These are phyloP conservation scores for Mesoclemmys tuberculata DNA, from an alignment of 2,113 vertebrate genomes.

Conservation along the genomic window DNA sequence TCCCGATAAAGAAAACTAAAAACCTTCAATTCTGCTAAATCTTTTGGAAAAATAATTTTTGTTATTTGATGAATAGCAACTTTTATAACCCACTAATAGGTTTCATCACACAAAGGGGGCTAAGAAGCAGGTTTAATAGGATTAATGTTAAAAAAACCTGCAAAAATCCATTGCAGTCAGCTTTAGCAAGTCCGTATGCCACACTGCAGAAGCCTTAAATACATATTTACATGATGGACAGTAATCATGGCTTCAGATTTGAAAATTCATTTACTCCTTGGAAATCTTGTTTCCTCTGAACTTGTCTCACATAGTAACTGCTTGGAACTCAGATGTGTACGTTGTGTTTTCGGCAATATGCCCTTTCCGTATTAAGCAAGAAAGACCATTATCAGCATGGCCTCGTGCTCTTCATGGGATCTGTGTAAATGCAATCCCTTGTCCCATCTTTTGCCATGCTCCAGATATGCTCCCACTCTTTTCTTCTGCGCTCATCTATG, in stretches of 20 bases:
- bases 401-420: neutral
- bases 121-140: neutral
- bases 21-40: conserved; percentile 9
- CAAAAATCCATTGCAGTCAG: neutral
- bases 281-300: neutral
- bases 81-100: conserved; percentile 6
- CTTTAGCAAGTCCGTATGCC: neutral
- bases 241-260: neutral
- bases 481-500: neutral
- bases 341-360: neutral
- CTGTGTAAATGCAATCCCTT: neutral
- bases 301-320: fast-evolving
- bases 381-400: neutral
- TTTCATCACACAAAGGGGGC: neutral
- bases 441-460: neutral
- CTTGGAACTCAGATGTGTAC: neutral
- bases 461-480: neutral
- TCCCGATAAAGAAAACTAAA: neutral
- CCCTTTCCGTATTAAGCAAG: neutral
- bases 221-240: neutral
- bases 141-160: neutral
- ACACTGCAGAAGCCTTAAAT: neutral
- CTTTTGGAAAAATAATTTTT: conserved; percentile 21
- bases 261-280: neutral
- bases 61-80: conserved; percentile 17